Base-by-base conservation (phyloP, 53 echinoderm and acorn worm genomes). In the Astropecten irregularis region DNA sequence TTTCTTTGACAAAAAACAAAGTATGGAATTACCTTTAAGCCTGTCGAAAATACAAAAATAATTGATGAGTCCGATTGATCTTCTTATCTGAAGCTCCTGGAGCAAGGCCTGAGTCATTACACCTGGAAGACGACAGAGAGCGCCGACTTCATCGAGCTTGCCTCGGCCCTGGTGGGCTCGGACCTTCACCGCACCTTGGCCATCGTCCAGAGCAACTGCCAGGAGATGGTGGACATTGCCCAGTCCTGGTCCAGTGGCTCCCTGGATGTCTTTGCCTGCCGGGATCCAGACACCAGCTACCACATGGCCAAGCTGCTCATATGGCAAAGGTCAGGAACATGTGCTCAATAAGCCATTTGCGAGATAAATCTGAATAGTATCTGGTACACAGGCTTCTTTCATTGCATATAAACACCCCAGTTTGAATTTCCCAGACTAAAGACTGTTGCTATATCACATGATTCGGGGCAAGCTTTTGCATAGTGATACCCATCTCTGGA, bases 71-170 rank as follows among this genome's bases (percentile, higher is more conserved):
- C n/a, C n/a, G n/a, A n/a, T n/a, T n/a, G n/a, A n/a, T n/a, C n/a
- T n/a, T 42, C 29, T 48, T 44, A 15, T 40, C 62, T 87, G n/a
- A 56, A 96, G 97, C 81, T 96, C 14, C 50, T 96, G 40, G 97
- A 96, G 51, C 97, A 94, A 90, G 97, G 97, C 21, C 63, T 96
- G 48, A 92, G 69, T 39, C 97, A 96, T 84, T 96, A 85, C 83
- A 96, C 97, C 18, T 96, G 97, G 97, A 92, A 96, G 81, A 96
- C 91, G 38, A 90, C 93, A 4, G 93, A 96, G 83, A 96, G 93
- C 68, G 97, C 92, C 3, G 97, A 96, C 72, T 96, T 96, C 73
- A 96, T 96, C 16, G 97, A 96, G 79, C 67, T 96, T 7, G 93
- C 97, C 42, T 93, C 93, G 9, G 89, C 97, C 69, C 76, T 96